Percentiles rank a stretch among this genome's conserved stretches.
Evolutionary conservation across 23 tunicate genomes (phyloP).

Genomic region (Aplidium turbinatum): DNA sequence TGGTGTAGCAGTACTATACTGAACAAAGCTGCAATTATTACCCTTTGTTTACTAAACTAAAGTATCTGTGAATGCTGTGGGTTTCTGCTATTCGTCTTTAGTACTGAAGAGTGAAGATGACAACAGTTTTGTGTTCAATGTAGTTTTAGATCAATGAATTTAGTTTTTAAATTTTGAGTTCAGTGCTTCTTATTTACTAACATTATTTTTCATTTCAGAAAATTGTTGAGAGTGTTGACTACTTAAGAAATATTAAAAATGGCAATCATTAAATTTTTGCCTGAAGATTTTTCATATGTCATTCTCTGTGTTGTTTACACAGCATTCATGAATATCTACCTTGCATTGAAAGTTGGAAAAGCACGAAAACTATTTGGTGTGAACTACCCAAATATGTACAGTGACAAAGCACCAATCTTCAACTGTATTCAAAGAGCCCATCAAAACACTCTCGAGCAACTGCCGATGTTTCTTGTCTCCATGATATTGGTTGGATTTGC

Average conservation of each 20-base stretch:
- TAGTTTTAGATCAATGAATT: too few species aligned
- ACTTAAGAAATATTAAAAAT: conserved; percentile 11
- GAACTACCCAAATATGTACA: conserved; percentile 73
- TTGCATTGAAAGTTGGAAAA: conserved; percentile 60
- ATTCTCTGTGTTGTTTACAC: conserved; percentile 49
- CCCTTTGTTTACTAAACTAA: too few species aligned
- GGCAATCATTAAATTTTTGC: conserved; percentile 52
- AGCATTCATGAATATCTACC: conserved; percentile 43
- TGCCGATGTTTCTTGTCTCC: conserved; percentile 33
- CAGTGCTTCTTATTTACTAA: too few species aligned
- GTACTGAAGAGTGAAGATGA: too few species aligned
- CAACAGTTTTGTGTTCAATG: too few species aligned
- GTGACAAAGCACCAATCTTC: conserved; percentile 52
- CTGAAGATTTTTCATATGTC: conserved; percentile 56
- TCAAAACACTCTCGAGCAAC: conserved; percentile 71
- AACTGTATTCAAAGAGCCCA: conserved; percentile 89
- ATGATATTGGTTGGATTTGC: conserved; percentile 39
- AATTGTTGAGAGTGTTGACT: too few species aligned
- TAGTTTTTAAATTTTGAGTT: too few species aligned
- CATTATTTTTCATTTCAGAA: too few species aligned
- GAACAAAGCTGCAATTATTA: too few species aligned
- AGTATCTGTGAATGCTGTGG: too few species aligned
- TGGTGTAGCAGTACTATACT: too few species aligned
- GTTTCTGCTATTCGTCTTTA: too few species aligned
- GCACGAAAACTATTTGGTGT: conserved; percentile 72